Conservation (phyloP, 2,797 vertebrate genomes). For the Eospalax fontanierii region DNA sequence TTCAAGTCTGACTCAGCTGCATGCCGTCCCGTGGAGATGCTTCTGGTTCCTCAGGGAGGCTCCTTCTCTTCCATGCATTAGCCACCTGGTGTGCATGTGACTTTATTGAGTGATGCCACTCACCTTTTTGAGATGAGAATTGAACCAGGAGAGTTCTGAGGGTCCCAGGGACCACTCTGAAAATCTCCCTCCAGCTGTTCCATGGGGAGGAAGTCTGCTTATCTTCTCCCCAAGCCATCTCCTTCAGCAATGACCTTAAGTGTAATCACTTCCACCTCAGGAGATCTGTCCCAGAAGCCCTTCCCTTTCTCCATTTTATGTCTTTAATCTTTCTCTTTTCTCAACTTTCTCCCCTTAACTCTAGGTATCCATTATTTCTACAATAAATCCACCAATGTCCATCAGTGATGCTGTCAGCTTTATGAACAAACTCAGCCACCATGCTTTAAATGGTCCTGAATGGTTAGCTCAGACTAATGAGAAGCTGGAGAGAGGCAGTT, state of each 20-base stretch:
- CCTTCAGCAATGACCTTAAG: not conserved
- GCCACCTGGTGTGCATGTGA: not conserved
- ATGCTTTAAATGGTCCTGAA: not conserved
- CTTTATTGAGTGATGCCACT: not conserved
- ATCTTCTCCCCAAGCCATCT: not conserved
- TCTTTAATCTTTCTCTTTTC: constrained; percentile 58
- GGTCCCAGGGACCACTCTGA: not conserved
- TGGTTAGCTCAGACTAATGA: not conserved
- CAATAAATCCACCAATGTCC: constrained; percentile 2
- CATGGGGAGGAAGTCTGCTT: not conserved
- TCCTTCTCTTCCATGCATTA: not conserved
- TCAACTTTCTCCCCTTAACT: not conserved
- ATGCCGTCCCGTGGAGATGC: not conserved
- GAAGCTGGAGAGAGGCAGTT: not conserved
- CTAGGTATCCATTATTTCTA: not conserved
- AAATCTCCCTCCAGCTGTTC: not conserved
- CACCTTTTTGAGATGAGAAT: not conserved
- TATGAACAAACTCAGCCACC: not conserved
- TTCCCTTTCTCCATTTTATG: not conserved
- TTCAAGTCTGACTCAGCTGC: not conserved
- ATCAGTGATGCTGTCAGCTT: not conserved
- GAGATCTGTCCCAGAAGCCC: not conserved
- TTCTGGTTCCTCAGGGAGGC: not conserved
- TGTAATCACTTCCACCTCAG: not conserved
- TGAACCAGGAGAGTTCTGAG: not conserved